phyloP scores from a whole-genome alignment of 1,140 invertebrate genomes.

The Littorina saxatilis region DNA sequence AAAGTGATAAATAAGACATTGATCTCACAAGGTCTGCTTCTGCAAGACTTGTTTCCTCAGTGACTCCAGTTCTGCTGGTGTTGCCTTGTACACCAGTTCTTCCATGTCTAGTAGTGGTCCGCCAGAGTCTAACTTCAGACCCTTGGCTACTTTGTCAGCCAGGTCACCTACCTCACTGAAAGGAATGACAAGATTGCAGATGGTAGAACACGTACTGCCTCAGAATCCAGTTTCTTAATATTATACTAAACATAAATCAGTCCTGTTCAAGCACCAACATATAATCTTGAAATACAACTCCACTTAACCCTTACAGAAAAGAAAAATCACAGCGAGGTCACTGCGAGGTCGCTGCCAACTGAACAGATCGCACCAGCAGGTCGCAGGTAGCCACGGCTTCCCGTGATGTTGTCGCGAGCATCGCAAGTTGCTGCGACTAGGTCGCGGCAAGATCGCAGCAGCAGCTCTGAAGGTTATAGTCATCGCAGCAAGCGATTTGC shows the following conservation, averaged over 20 bases:
- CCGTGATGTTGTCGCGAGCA: no score
- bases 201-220: background rate
- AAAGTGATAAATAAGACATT: no score
- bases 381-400: no score
- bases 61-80: background rate
- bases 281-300: background rate
- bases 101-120: constrained; percentile 3
- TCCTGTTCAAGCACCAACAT: background rate
- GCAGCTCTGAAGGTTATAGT: no score
- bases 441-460: no score
- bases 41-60: background rate
- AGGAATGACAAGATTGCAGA: background rate
- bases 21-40: constrained; percentile 8
- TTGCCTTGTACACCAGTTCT: constrained; percentile 11
- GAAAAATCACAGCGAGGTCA: no score
- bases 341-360: no score
- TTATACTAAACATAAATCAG: background rate
- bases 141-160: background rate
- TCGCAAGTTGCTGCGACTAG: no score
- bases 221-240: background rate
- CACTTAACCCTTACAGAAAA: background rate
- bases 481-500: no score
- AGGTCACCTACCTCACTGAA: constrained; percentile 7
- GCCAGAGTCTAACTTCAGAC: constrained; percentile 1
- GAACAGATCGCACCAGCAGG: no score